Evolutionary conservation across 1,140 invertebrate genomes (phyloP).

Genomic region (Pogonomyrmex barbatus): DNA sequence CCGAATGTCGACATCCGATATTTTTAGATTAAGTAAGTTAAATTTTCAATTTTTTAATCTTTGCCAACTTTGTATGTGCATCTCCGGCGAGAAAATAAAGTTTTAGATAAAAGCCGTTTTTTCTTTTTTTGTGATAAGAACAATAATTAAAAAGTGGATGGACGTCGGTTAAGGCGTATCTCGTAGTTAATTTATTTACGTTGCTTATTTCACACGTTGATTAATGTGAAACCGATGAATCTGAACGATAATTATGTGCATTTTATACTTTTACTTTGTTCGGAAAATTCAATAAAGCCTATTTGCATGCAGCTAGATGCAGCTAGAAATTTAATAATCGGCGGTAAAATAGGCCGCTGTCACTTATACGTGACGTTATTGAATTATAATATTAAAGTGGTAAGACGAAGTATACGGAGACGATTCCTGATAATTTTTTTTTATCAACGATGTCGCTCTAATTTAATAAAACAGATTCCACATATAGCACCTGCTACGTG

Average conservation of each 20-base stretch:
- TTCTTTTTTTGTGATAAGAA: not conserved
- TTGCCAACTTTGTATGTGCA: not conserved
- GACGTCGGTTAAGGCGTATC: not conserved
- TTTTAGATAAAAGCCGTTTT: not conserved
- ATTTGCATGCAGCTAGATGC: not conserved
- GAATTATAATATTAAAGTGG: not conserved
- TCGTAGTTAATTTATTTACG: not conserved
- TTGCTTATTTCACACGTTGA: not conserved
- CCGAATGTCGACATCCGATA: not conserved
- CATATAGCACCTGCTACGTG: not conserved
- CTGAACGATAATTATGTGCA: not conserved
- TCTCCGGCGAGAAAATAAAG: no score
- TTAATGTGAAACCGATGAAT: not conserved
- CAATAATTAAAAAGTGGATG: not conserved
- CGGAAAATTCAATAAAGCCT: not conserved
- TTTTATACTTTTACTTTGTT: not conserved
- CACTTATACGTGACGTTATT: constrained; percentile 2
- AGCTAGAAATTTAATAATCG: not conserved
- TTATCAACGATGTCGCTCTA: not conserved
- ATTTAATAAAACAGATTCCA: not conserved
- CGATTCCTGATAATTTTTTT: not conserved
- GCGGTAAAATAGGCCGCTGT: not conserved
- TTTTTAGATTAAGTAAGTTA: not conserved
- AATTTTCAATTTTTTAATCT: not conserved
- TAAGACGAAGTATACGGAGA: not conserved